A percentile compares a stretch with the other conserved stretches of the same genome.
phyloP scores from a whole-genome alignment of 2,113 vertebrate species.

The Chaetops frenatus region DNA sequence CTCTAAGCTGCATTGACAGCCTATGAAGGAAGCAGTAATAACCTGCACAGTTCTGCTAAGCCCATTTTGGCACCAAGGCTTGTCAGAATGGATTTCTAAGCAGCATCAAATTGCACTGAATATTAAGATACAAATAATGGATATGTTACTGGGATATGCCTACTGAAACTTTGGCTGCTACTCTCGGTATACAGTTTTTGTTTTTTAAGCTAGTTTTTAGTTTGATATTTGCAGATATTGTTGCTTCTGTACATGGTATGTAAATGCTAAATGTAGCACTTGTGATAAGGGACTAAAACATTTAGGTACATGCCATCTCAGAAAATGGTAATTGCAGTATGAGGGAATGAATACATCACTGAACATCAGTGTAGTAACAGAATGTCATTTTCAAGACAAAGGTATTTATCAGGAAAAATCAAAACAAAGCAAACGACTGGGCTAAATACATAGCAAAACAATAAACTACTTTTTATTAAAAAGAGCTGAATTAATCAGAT shows the following conservation, averaged over 20 bases:
- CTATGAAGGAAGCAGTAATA: background rate
- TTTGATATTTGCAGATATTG: background rate
- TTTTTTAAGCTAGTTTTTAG: background rate
- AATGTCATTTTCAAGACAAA: background rate
- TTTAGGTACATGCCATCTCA: background rate
- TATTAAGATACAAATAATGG: background rate
- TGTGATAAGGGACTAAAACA: background rate
- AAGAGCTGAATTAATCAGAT: background rate
- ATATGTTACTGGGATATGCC: background rate
- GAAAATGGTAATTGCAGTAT: background rate
- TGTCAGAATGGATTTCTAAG: background rate
- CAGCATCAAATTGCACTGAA: background rate
- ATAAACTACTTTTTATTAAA: background rate
- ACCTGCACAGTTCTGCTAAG: background rate
- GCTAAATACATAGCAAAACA: background rate
- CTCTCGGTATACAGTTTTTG: background rate
- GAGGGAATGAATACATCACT: background rate
- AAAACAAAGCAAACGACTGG: background rate
- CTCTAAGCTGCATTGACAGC: background rate
- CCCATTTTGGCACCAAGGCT: background rate
- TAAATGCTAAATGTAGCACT: background rate
- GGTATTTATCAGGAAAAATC: background rate
- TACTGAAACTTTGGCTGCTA: background rate
- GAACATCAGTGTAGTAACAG: background rate
- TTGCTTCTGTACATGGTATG: accelerated